These are phyloP conservation scores for Drosophila colorata DNA, from an alignment of 2,888 invertebrate species.

Conservation along the genomic window DNA sequence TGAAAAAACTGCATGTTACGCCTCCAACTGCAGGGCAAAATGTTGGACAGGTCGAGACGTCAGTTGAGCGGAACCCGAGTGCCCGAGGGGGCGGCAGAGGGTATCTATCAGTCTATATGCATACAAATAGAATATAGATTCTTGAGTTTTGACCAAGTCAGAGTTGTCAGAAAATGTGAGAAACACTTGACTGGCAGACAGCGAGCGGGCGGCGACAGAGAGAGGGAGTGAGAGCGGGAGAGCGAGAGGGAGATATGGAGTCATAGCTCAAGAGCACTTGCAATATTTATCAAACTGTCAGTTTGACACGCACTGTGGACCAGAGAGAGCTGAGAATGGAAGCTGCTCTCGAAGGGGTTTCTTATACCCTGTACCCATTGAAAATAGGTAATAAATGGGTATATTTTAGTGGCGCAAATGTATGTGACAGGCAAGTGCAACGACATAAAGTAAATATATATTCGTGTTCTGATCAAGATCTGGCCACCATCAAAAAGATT, in stretches of 20 bases:
- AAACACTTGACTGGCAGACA: constrained; percentile 63
- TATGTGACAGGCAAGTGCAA: background rate
- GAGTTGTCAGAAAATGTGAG: constrained; percentile 60
- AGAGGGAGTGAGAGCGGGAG: background rate
- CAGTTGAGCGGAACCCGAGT: constrained; percentile 30
- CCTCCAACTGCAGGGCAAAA: constrained; percentile 30
- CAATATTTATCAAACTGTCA: constrained; percentile 49
- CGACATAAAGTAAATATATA: too few species aligned
- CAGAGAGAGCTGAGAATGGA: background rate
- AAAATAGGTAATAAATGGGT: background rate
- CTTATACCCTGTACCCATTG: background rate
- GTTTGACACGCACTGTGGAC: constrained; percentile 21
- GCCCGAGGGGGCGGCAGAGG: background rate
- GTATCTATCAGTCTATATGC: constrained; percentile 9
- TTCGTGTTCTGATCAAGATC: too few species aligned
- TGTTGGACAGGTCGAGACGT: constrained; percentile 38
- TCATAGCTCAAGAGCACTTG: constrained; percentile 27
- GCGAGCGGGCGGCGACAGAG: background rate
- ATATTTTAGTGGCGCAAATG: background rate
- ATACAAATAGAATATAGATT: constrained; percentile 56
- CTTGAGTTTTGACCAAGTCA: constrained; percentile 70
- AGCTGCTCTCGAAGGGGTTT: constrained; percentile 32
- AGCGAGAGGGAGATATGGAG: too few species aligned
- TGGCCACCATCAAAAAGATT: too few species aligned
- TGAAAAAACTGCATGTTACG: constrained; percentile 52